phyloP scores from a whole-genome alignment of 2,113 vertebrate genomes.

The Lonchura striata region DNA sequence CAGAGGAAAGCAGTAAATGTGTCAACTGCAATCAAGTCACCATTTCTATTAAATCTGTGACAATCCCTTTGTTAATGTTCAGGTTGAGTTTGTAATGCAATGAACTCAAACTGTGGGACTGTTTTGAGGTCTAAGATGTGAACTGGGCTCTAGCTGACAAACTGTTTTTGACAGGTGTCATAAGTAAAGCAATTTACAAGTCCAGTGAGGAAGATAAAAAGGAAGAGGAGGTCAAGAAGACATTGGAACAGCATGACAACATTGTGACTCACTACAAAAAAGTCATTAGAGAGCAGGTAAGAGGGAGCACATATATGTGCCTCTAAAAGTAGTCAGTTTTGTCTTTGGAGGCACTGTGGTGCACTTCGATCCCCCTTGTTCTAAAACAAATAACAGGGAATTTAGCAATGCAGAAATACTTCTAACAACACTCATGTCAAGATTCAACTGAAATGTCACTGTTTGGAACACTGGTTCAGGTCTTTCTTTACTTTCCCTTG shows the following conservation, averaged over 20 bases:
- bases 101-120: neutral
- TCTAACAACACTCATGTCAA: neutral
- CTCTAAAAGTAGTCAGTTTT: neutral
- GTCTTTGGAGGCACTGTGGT: accelerated
- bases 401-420: neutral
- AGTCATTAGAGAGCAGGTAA: conserved; percentile 95
- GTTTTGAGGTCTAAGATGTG: neutral
- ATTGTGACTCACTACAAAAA: conserved; percentile 98
- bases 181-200: conserved; percentile 96
- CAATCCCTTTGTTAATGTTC: neutral
- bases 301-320: neutral
- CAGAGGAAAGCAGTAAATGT: neutral
- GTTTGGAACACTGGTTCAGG: neutral
- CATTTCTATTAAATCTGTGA: neutral
- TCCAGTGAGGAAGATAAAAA: conserved; percentile 97
- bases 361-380: accelerated
- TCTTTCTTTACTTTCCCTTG: neutral
- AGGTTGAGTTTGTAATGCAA: neutral
- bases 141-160: neutral
- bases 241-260: conserved; percentile 94
- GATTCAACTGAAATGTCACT: neutral
- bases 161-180: conserved; percentile 79
- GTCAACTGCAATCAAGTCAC: neutral
- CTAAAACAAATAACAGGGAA: neutral
- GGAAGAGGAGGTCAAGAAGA: conserved; percentile 98